Base-by-base conservation (phyloP, 2,113 vertebrate genomes). In the Tetraodon nigroviridis region DNA sequence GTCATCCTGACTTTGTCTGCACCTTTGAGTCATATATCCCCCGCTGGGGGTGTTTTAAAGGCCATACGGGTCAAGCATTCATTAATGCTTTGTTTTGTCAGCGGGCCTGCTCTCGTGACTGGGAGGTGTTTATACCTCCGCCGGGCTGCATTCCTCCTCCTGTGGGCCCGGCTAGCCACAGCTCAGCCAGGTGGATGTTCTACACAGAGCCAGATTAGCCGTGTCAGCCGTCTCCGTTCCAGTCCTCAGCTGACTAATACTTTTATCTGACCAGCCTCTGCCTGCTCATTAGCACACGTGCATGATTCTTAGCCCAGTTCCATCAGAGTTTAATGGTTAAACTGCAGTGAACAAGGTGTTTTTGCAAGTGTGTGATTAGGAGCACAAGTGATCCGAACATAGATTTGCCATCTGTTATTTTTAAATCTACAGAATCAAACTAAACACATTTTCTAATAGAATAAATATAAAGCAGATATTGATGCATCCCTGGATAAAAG, bases 171-270 rank as follows among this genome's bases (percentile, higher is more conserved):
- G 70, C 70, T 37, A 22, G 62, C 65, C 45, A 1, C 67, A 40
- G 81, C 79, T 84, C 69, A 86, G 81, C 68, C 77, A 64, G 73
- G 79, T 73, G 81, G 81, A 87, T 78, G 81, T 82, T 78, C 83
- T 87, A 75, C 85, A 72, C 75, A 48, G 56, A 72, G 41, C 55
- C 58, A 70, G 85, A 87, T 87, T 85, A 87, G 73, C 64, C 20
- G 41, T 74, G 76, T 83, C 73, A 84, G 75, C 77, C 76, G 48
- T 80, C 78, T 76, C 64, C 11, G 53, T 75, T 63, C 52, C 71
- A 27, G 41, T 49, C 52, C 24, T 40, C 7, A 4, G 46, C 70
- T 45, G 60, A 56, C 67, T 75, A 77, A 69, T 64, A 76, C 69
- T 49, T 71, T 69, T 53, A 58, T 67, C 61, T 76, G 73, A 18